A percentile compares a stretch with the other conserved stretches of the same genome.
Conservation (phyloP, 2,113 vertebrate species). For the Mohoua ochrocephala region DNA sequence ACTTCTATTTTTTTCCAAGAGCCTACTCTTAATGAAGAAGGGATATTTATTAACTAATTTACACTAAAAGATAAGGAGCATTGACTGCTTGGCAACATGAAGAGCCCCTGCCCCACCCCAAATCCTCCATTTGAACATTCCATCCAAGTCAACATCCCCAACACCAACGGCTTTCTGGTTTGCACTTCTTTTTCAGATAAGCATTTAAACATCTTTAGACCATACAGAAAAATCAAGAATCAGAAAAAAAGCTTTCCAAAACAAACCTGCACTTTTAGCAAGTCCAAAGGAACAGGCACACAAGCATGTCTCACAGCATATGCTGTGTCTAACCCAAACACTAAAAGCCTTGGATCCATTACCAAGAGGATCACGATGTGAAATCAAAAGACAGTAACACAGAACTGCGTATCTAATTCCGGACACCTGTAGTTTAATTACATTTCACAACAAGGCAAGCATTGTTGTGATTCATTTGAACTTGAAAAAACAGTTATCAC, state of each 20-base stretch:
- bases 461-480: constrained; percentile 56
- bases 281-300: constrained; percentile 39
- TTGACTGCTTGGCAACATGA: not conserved
- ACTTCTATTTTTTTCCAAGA: not conserved
- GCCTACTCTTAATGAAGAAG: not conserved
- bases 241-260: constrained; percentile 32
- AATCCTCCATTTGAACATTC: constrained; percentile 3
- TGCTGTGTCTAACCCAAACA: not conserved
- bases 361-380: constrained; percentile 2
- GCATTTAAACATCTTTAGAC: constrained; percentile 56
- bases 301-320: constrained; percentile 21
- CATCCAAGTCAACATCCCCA: not conserved
- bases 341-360: constrained; percentile 37
- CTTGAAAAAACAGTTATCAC: constrained; percentile 51
- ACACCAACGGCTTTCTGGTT: not conserved
- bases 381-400: not conserved
- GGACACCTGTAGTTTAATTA: constrained; percentile 66
- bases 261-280: constrained; percentile 60
- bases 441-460: constrained; percentile 68
- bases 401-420: constrained; percentile 41
- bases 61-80: not conserved
- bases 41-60: not conserved
- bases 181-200: constrained; percentile 14
- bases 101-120: not conserved
- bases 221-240: constrained; percentile 11